A percentile compares a stretch with the other conserved stretches of the same genome.
Conservation (phyloP, 2,888 invertebrate genomes). For the Chrysolina americana region DNA sequence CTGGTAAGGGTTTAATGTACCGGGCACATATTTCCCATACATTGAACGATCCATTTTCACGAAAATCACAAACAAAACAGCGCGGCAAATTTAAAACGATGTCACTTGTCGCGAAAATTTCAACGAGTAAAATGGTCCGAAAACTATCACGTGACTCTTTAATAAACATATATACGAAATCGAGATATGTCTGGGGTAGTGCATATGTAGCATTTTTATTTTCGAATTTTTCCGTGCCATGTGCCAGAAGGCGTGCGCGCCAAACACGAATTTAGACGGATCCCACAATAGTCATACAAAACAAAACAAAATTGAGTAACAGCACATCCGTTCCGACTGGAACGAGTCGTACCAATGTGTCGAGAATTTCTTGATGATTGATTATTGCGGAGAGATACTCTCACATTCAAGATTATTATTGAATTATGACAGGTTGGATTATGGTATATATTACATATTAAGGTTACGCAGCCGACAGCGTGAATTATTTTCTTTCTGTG, state of each 20-base stretch:
- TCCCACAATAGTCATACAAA: constrained; percentile 56
- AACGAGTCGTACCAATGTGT: constrained; percentile 13
- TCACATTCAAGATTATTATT: constrained; percentile 16
- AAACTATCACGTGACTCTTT: constrained; percentile 43
- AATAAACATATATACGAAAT: constrained; percentile 35
- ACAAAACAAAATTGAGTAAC: constrained; percentile 5
- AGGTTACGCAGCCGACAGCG: constrained; percentile 8
- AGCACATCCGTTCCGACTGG: constrained; percentile 11
- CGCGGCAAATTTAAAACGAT: constrained; percentile 55
- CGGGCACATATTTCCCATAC: constrained; percentile 90
- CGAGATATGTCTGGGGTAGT: constrained; percentile 45
- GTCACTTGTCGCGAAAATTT: constrained; percentile 37
- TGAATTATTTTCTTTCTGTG: background rate
- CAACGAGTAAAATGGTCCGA: constrained; percentile 31
- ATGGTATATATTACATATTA: background rate
- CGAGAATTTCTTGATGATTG: constrained; percentile 18
- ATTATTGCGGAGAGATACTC: constrained; percentile 15
- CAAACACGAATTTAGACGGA: constrained; percentile 61
- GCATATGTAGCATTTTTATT: constrained; percentile 60
- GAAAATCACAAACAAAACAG: constrained; percentile 28
- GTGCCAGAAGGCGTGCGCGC: constrained; percentile 58
- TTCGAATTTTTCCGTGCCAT: constrained; percentile 53
- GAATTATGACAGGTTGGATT: constrained; percentile 6
- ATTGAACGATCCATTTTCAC: constrained; percentile 86
- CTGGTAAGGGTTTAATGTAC: constrained; percentile 88